These are phyloP conservation scores for Drosophila sproati DNA, from an alignment of 1,140 invertebrate genomes.

Conservation along the genomic window DNA sequence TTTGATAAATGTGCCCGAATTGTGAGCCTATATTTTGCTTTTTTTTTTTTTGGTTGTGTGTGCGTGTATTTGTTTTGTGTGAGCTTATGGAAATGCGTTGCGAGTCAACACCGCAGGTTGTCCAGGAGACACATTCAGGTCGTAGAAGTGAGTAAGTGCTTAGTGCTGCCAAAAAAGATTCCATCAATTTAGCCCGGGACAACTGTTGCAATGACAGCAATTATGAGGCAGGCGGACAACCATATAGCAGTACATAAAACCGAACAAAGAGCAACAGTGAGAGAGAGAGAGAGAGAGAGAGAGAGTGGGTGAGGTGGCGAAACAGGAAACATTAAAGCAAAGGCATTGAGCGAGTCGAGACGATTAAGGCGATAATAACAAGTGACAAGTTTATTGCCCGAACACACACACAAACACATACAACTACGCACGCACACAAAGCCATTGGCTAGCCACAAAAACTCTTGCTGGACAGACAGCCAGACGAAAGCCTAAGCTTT, in stretches of 20 bases:
- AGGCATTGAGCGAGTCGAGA: slow-evolving; percentile 59
- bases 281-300: slow-evolving; percentile 40
- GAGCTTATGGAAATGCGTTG: slow-evolving; percentile 55
- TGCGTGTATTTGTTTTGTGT: not conserved
- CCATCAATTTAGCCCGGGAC: slow-evolving; percentile 62
- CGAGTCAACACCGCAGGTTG: slow-evolving; percentile 48
- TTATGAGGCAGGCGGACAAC: slow-evolving; percentile 46
- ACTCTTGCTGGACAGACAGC: slow-evolving; percentile 51
- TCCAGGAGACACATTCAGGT: slow-evolving; percentile 30
- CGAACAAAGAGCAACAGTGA: not conserved
- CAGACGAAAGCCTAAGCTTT: slow-evolving; percentile 69
- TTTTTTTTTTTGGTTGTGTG: not conserved
- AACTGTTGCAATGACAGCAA: slow-evolving; percentile 80
- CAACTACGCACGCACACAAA: slow-evolving; percentile 12
- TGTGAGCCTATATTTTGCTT: slow-evolving; percentile 8
- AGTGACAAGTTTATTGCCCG: slow-evolving; percentile 81
- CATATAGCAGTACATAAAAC: slow-evolving; percentile 50
- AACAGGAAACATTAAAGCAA: slow-evolving; percentile 42
- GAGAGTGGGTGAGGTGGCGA: not conserved
- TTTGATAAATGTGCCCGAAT: slow-evolving; percentile 66
- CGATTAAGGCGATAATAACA: slow-evolving; percentile 83
- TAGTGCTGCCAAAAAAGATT: slow-evolving; percentile 44
- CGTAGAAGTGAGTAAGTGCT: slow-evolving; percentile 30
- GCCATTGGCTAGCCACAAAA: slow-evolving; percentile 33
- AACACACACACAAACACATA: slow-evolving; percentile 29